Conservation (phyloP, 2,797 vertebrate genomes). For the Lithobates sylvaticus region DNA sequence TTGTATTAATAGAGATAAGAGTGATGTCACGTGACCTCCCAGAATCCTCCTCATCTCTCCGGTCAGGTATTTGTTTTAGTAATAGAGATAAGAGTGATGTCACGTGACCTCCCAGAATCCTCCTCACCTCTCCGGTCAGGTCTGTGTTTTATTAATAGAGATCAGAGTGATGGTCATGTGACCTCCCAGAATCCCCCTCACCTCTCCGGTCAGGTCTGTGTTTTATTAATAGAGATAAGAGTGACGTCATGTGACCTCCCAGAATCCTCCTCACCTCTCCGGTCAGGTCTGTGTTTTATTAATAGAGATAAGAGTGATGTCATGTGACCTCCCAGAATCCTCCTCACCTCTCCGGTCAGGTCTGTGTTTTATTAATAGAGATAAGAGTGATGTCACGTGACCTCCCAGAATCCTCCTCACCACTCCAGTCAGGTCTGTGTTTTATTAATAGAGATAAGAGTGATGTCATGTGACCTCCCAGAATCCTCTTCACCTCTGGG, state of each 20-base stretch:
- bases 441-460: not conserved
- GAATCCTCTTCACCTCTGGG: not conserved
- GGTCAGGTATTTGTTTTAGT: not conserved
- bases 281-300: not conserved
- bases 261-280: not conserved
- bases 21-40: not conserved
- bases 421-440: not conserved
- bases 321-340: not conserved
- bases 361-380: not conserved
- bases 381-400: not conserved
- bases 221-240: not conserved
- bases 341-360: not conserved
- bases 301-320: not conserved
- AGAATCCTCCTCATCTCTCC: not conserved
- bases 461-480: not conserved
- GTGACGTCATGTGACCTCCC: not conserved
- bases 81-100: not conserved
- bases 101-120: not conserved
- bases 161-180: not conserved
- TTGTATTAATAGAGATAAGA: not conserved
- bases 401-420: too few relatives aligned
- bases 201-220: not conserved
- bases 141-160: not conserved
- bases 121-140: not conserved
- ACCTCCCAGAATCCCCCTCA: not conserved